Conservation (phyloP, 2,888 invertebrate species). For the Anodontia alba region DNA sequence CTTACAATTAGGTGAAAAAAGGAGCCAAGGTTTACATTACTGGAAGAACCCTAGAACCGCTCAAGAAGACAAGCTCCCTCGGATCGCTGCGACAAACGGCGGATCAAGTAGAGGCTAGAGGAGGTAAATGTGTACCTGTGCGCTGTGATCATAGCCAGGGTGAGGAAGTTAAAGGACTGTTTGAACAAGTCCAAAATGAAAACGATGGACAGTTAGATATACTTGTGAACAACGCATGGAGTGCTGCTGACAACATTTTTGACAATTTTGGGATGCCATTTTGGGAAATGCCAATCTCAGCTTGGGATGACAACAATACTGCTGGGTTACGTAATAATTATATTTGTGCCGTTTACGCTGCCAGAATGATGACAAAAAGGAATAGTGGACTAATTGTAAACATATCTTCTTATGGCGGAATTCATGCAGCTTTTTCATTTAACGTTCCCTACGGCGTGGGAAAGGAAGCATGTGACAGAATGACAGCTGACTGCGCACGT, state of each 20-base stretch:
- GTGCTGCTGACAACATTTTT: conserved; percentile 79
- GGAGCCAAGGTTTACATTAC: conserved; percentile 85
- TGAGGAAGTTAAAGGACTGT: conserved; percentile 82
- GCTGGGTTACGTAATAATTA: conserved; percentile 85
- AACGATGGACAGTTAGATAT: conserved; percentile 84
- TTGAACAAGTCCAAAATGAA: conserved; percentile 82
- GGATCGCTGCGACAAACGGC: conserved; percentile 14
- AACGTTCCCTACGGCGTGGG: conserved; percentile 85
- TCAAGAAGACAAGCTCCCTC: neutral
- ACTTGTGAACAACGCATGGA: conserved; percentile 85
- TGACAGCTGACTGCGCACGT: conserved; percentile 85
- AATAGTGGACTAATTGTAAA: conserved; percentile 84
- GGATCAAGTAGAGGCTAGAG: conserved; percentile 77
- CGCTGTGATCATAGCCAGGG: conserved; percentile 84
- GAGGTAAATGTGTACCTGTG: conserved; percentile 83
- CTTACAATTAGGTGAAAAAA: conserved; percentile 84
- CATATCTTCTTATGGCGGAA: conserved; percentile 85
- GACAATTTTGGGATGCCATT: conserved; percentile 69
- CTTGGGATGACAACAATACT: conserved; percentile 84
- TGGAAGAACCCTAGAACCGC: conserved; percentile 67
- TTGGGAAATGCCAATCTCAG: conserved; percentile 81
- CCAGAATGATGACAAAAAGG: conserved; percentile 83
- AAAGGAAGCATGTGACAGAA: conserved; percentile 85
- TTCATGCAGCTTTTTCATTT: conserved; percentile 84
- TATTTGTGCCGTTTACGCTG: conserved; percentile 83